phyloP scores from a whole-genome alignment of 1,140 invertebrate species.

The Panagrolaimus sp. region DNA sequence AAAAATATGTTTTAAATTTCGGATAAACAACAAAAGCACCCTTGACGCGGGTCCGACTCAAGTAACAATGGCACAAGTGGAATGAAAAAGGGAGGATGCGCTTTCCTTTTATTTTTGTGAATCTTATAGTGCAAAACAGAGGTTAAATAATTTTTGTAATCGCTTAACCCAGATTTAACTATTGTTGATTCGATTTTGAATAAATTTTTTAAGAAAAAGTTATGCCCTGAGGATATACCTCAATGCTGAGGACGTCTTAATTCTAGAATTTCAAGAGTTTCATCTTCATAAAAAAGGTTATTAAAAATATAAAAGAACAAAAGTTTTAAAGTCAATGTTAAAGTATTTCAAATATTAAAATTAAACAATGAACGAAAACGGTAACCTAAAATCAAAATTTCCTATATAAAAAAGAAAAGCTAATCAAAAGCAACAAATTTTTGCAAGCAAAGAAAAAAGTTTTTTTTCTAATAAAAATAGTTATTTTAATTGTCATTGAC shows the following conservation, averaged over 20 bases:
- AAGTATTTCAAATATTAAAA: neutral
- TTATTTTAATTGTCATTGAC: neutral
- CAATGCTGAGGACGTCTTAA: too few species aligned
- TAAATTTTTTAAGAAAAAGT: neutral
- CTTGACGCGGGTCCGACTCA: neutral
- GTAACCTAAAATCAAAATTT: too few species aligned
- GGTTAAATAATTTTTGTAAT: neutral
- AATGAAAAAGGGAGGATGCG: neutral
- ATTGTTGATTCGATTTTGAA: neutral
- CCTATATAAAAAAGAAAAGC: too few species aligned
- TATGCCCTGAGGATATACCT: neutral
- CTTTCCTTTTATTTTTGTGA: neutral
- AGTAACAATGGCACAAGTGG: neutral
- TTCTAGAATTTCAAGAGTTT: too few species aligned
- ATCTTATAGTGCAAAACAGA: constrained; percentile 12
- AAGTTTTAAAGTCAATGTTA: neutral
- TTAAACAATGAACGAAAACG: neutral
- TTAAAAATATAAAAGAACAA: neutral
- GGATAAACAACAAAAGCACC: constrained; percentile 7
- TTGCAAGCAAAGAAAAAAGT: neutral
- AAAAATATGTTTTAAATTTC: constrained; percentile 10
- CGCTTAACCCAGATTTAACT: constrained; percentile 15
- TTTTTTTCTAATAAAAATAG: neutral
- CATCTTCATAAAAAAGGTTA: neutral
- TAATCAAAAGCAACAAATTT: too few species aligned